These are phyloP conservation scores for Lasioglossum leucozonium DNA, from an alignment of 2,888 invertebrate genomes.

Conservation along the genomic window DNA sequence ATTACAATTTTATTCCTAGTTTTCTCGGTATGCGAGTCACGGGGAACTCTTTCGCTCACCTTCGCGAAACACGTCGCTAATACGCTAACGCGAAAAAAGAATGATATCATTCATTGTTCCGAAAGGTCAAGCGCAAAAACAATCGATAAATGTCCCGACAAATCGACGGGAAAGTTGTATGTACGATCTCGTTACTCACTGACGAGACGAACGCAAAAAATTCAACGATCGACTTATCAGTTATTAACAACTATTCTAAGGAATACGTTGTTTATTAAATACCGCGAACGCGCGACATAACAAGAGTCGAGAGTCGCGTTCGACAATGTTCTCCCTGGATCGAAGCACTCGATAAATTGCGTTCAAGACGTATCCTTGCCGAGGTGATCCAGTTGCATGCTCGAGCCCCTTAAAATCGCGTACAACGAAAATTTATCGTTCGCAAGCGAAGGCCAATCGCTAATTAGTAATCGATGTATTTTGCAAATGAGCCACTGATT, in stretches of 20 bases:
- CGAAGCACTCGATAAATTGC: constrained; percentile 57
- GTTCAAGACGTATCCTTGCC: constrained; percentile 69
- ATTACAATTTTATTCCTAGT: constrained; percentile 26
- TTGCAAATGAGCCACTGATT: not conserved
- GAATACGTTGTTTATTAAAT: not conserved
- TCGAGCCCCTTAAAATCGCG: constrained; percentile 55
- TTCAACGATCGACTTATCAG: not conserved
- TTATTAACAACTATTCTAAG: not conserved
- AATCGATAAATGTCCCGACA: not conserved
- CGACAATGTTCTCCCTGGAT: constrained; percentile 62
- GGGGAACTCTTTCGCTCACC: constrained; percentile 34
- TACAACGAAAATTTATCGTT: constrained; percentile 61
- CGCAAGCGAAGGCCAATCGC: constrained; percentile 54
- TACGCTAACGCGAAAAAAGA: constrained; percentile 40
- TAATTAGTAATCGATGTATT: not conserved
- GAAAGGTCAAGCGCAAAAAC: constrained; percentile 26
- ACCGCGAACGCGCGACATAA: not conserved
- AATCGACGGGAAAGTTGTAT: not conserved
- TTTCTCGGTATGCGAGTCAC: constrained; percentile 37
- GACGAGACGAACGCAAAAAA: not conserved
- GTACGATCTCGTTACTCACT: not conserved
- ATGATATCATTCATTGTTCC: constrained; percentile 50
- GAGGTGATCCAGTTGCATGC: constrained; percentile 70
- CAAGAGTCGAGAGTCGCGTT: constrained; percentile 54
- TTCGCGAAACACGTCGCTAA: constrained; percentile 39